phyloP scores from a whole-genome alignment of 2,113 vertebrate genomes.

The Condylura cristata region DNA sequence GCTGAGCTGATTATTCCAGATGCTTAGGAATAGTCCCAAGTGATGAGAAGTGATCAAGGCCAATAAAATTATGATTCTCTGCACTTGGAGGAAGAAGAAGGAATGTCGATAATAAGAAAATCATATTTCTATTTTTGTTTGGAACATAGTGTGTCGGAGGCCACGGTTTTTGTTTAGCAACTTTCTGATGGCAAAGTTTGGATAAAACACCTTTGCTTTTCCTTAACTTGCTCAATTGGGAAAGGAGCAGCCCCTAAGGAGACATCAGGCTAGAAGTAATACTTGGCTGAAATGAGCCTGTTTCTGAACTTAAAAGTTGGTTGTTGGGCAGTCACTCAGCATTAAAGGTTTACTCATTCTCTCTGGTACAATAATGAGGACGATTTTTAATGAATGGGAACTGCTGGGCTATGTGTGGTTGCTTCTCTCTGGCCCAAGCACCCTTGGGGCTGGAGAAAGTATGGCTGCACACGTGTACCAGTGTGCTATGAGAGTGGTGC shows the following conservation, averaged over 20 bases:
- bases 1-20: not conserved
- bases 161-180: not conserved
- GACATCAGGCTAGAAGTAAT: not conserved
- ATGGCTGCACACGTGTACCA: not conserved
- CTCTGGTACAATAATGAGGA: not conserved
- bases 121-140: not conserved
- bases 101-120: not conserved
- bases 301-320: not conserved
- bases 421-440: not conserved
- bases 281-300: not conserved
- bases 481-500: not conserved
- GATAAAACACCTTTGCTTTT: constrained; percentile 13
- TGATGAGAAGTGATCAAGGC: not conserved
- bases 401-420: not conserved
- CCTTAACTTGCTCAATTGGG: not conserved
- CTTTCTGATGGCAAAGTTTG: not conserved
- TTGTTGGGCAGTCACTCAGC: not conserved
- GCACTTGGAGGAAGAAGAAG: constrained; percentile 23
- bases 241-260: not conserved
- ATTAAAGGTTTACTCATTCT: not conserved
- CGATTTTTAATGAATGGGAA: not conserved
- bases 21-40: not conserved
- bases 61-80: not conserved
- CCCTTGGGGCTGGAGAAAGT: not conserved
- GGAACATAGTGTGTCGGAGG: not conserved